Conservation (phyloP, 2,888 invertebrate genomes). For the Heteromyza rotundicornis region DNA sequence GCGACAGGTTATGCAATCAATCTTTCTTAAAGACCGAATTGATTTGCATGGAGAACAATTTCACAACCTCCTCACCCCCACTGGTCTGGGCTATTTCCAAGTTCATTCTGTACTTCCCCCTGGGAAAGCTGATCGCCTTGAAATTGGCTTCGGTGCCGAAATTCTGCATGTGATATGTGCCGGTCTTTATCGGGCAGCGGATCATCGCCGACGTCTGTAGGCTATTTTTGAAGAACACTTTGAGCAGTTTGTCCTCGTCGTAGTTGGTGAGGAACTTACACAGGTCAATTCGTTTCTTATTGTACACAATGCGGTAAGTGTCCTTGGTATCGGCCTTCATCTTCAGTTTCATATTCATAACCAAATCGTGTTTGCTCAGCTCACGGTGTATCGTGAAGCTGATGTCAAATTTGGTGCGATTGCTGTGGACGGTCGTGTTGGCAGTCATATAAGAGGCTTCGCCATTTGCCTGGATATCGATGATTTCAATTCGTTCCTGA, state of each 20-base stretch:
- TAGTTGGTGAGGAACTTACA: slow-evolving; percentile 36
- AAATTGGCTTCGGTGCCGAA: slow-evolving; percentile 3
- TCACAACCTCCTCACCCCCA: slow-evolving; percentile 11
- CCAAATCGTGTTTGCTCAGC: slow-evolving; percentile 39
- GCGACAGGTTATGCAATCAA: too few relatives aligned
- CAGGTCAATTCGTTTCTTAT: slow-evolving; percentile 34
- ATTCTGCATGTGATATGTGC: slow-evolving; percentile 10
- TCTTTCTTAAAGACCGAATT: too few relatives aligned
- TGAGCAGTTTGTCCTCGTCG: slow-evolving; percentile 21
- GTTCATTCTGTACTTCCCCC: slow-evolving; percentile 11
- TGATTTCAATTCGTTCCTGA: slow-evolving; percentile 16
- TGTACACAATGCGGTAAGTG: slow-evolving; percentile 27
- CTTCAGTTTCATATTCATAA: slow-evolving; percentile 37
- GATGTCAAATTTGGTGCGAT: slow-evolving; percentile 34
- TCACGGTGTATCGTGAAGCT: slow-evolving; percentile 24
- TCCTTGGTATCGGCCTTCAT: background rate
- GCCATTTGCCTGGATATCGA: slow-evolving; percentile 25
- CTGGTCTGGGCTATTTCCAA: slow-evolving; percentile 14
- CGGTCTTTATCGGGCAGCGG: slow-evolving; percentile 31
- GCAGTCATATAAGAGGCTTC: slow-evolving; percentile 33
- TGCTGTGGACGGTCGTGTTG: slow-evolving; percentile 14
- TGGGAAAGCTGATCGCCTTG: background rate
- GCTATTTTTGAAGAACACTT: slow-evolving; percentile 31
- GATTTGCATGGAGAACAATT: slow-evolving; percentile 15
- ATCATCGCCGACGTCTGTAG: slow-evolving; percentile 25